Conservation (phyloP, 2,888 invertebrate genomes). For the Argyresthia albistria region DNA sequence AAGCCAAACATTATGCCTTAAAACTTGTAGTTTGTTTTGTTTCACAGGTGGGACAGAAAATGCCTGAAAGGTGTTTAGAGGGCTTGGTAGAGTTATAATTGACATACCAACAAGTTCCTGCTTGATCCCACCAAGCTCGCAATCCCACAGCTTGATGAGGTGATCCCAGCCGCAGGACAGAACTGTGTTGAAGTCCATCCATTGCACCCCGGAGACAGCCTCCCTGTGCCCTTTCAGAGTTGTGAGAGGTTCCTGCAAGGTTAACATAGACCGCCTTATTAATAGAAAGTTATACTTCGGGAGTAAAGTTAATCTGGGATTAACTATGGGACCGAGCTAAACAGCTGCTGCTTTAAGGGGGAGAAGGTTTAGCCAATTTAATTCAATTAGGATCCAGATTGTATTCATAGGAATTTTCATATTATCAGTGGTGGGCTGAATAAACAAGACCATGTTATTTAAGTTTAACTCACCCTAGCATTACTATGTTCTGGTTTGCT, state of each 20-base stretch:
- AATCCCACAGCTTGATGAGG: slow-evolving; percentile 94
- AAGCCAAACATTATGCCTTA: too few species aligned
- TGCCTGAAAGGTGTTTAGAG: too few species aligned
- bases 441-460: neutral
- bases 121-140: slow-evolving; percentile 86
- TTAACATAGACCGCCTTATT: too few species aligned
- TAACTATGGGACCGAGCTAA: too few species aligned
- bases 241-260: slow-evolving; percentile 81
- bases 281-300: too few species aligned
- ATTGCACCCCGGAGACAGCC: slow-evolving; percentile 86
- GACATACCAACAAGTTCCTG: slow-evolving; percentile 77
- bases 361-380: neutral
- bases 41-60: too few species aligned
- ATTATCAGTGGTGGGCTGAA: neutral
- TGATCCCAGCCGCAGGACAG: slow-evolving; percentile 97
- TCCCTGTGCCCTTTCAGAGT: slow-evolving; percentile 95
- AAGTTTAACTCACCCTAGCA: slow-evolving; percentile 62
- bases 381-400: neutral
- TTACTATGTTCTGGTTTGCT: slow-evolving; percentile 71
- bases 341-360: too few species aligned
- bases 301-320: too few species aligned
- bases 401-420: neutral
- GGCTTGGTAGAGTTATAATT: too few species aligned
- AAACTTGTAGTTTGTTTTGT: too few species aligned
- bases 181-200: slow-evolving; percentile 85